Percentiles rank a stretch among this genome's conserved stretches.
Conservation (phyloP, 1,140 invertebrate species). For the Drosophila chauvacae region DNA sequence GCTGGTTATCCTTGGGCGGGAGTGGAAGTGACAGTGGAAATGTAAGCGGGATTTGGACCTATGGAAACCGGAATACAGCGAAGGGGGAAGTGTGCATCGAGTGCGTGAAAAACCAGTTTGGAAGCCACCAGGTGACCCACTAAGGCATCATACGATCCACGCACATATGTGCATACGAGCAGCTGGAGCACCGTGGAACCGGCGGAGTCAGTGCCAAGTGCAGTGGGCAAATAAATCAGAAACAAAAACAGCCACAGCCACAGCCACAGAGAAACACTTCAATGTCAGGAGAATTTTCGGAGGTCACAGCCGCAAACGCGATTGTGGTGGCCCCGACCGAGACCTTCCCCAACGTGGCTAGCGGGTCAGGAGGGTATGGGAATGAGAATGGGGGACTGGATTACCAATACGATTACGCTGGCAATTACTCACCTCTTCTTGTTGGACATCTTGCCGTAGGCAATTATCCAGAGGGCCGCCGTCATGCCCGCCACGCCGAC, state of each 20-base stretch:
- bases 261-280: conserved; percentile 13
- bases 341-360: conserved; percentile 57
- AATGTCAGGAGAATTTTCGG: conserved; percentile 56
- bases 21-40: not conserved
- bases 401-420: not conserved
- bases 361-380: conserved; percentile 1
- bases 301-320: conserved; percentile 14
- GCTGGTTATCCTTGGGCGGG: conserved; percentile 9
- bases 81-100: conserved; percentile 28
- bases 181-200: conserved; percentile 1
- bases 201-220: conserved; percentile 9
- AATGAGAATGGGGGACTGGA: not conserved
- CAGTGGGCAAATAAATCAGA: conserved; percentile 37
- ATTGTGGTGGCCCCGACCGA: conserved; percentile 23
- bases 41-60: not conserved
- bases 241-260: not conserved
- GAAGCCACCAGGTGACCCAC: conserved; percentile 33
- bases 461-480: conserved; percentile 86
- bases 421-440: conserved; percentile 74
- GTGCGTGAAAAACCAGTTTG: conserved; percentile 36
- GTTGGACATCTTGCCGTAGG: conserved; percentile 84
- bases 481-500: conserved; percentile 86
- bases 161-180: not conserved
- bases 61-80: conserved; percentile 19
- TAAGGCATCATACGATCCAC: conserved; percentile 24